Conservation (phyloP, 2,797 vertebrate genomes). For the Rhinogobio ventralis region DNA sequence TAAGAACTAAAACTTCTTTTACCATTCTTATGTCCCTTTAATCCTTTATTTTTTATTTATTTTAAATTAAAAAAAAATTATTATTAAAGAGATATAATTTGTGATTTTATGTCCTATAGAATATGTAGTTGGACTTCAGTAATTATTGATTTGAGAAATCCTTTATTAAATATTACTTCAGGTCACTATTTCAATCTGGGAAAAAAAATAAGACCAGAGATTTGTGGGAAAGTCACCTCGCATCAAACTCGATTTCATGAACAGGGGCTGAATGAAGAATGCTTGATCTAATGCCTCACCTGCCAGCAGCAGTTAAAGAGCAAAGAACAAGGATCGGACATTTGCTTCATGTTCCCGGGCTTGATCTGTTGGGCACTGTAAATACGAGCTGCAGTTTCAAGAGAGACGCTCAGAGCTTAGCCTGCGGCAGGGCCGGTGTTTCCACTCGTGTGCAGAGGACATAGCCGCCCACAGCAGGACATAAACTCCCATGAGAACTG, state of each 20-base stretch:
- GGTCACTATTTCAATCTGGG: neutral
- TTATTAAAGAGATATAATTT: neutral
- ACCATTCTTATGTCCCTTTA: neutral
- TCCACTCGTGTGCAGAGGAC: constrained; percentile 10
- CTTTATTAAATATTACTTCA: neutral
- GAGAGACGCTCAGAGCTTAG: constrained; percentile 10
- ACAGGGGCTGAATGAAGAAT: constrained; percentile 19
- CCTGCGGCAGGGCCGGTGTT: constrained; percentile 18
- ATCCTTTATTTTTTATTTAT: neutral
- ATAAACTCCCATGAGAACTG: constrained; percentile 10
- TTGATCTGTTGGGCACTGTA: constrained; percentile 30
- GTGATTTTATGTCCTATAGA: neutral
- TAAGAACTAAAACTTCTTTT: neutral
- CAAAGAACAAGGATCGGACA: constrained; percentile 4
- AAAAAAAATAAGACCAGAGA: neutral
- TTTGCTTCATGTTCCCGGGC: constrained; percentile 30
- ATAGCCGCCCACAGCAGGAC: constrained; percentile 20
- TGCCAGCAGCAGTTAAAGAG: constrained; percentile 26
- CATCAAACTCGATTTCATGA: constrained; percentile 10
- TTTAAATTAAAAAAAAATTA: neutral
- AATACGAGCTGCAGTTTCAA: constrained; percentile 33
- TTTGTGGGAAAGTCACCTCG: neutral
- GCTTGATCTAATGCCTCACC: constrained; percentile 31
- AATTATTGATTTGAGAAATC: neutral
- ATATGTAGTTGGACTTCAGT: neutral